These are phyloP conservation scores for Porites rus DNA, from an alignment of 92 coral and sea anemone genomes.

Conservation along the genomic window DNA sequence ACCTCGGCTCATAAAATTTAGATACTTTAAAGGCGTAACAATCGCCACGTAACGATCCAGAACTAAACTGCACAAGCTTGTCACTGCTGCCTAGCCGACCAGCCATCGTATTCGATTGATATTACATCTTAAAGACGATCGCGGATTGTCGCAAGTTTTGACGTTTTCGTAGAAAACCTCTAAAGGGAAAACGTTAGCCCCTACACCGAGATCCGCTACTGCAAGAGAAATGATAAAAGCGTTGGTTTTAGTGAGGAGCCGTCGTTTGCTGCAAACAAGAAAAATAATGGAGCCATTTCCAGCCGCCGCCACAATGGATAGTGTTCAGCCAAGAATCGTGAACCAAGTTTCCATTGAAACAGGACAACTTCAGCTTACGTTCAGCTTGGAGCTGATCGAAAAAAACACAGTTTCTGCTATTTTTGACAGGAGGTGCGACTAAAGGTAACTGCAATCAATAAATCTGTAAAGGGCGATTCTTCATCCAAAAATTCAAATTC, in stretches of 20 bases:
- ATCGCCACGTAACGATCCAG: neutral
- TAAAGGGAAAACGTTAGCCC: neutral
- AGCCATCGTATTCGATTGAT: neutral
- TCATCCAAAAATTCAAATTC: too few relatives aligned
- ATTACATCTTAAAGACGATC: neutral
- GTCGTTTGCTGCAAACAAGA: neutral
- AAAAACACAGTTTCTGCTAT: too few relatives aligned
- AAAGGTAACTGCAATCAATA: too few relatives aligned
- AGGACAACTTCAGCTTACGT: too few relatives aligned
- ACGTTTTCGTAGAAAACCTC: neutral
- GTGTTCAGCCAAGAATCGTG: neutral
- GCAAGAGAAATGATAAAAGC: neutral
- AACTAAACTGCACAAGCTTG: neutral
- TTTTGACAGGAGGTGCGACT: too few relatives aligned
- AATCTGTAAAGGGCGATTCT: too few relatives aligned
- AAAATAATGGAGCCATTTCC: neutral
- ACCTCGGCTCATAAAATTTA: neutral
- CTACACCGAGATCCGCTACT: neutral
- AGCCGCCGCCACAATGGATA: neutral
- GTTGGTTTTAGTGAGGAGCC: neutral
- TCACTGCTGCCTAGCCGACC: neutral
- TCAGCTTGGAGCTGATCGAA: too few relatives aligned
- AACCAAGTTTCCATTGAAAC: neutral
- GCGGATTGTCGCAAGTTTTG: neutral
- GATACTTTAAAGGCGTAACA: neutral